A percentile compares a stretch with the other conserved stretches of the same genome.
phyloP scores from a whole-genome alignment of 2,888 invertebrate genomes.

The Flexamia atlantica region DNA sequence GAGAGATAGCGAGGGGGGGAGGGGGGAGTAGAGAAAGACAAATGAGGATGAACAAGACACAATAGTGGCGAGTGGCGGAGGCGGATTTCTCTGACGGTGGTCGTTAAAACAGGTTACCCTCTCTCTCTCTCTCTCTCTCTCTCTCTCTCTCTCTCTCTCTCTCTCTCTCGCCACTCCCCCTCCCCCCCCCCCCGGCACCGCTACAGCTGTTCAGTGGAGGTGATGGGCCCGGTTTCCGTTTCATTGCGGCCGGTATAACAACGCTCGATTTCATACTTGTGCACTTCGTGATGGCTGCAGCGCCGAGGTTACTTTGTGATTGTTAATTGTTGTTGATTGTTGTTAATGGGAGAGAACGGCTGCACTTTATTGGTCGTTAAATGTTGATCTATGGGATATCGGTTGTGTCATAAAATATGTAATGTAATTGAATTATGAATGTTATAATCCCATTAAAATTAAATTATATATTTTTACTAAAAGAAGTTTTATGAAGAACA shows the following conservation, averaged over 20 bases:
- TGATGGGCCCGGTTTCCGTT: constrained; percentile 22
- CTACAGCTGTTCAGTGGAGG: constrained; percentile 12
- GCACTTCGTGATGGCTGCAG: too few relatives aligned
- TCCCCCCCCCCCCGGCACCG: background rate
- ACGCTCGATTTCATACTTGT: constrained; percentile 31
- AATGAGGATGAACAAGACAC: constrained; percentile 10
- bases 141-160: constrained; percentile 44
- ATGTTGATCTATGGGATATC: too few relatives aligned
- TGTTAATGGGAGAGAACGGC: too few relatives aligned
- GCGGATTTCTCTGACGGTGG: constrained; percentile 46
- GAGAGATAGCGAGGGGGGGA: background rate
- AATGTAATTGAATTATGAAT: too few relatives aligned
- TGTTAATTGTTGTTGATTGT: too few relatives aligned
- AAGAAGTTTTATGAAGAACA: too few relatives aligned
- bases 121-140: constrained; percentile 52
- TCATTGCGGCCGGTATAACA: constrained; percentile 20
- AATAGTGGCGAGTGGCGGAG: constrained; percentile 28
- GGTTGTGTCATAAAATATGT: too few relatives aligned
- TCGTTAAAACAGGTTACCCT: constrained; percentile 48
- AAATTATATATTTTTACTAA: too few relatives aligned
- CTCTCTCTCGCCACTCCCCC: background rate
- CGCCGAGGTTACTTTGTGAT: too few relatives aligned
- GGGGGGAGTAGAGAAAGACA: constrained; percentile 11
- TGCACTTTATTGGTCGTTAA: too few relatives aligned
- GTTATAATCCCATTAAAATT: too few relatives aligned